Percentiles rank a stretch among this genome's conserved stretches.
phyloP scores from a whole-genome alignment of 2,888 invertebrate species.

The Bellardia pandia region DNA sequence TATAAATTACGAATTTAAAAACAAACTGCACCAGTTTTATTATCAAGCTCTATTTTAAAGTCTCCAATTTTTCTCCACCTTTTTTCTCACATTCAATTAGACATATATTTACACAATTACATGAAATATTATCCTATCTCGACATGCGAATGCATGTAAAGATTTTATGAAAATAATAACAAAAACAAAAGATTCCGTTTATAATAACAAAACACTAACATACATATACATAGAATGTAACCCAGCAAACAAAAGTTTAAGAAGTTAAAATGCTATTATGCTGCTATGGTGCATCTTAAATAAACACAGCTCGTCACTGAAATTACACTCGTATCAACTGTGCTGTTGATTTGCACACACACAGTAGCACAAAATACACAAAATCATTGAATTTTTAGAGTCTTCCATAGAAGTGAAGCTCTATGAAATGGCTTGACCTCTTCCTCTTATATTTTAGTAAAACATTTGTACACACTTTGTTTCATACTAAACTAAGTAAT shows the following conservation, averaged over 20 bases:
- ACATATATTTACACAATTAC: constrained; percentile 19
- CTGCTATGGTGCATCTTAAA: too few species aligned
- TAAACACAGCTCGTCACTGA: too few species aligned
- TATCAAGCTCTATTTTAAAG: background rate
- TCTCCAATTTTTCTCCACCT: background rate
- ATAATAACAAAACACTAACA: background rate
- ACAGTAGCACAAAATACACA: too few species aligned
- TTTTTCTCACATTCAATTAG: constrained; percentile 9
- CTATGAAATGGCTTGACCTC: too few species aligned
- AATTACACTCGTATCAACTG: too few species aligned
- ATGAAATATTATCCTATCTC: constrained; percentile 23
- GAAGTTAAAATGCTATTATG: too few species aligned
- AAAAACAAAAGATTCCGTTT: constrained; percentile 38
- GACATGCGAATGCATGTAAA: background rate
- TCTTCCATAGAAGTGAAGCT: too few species aligned
- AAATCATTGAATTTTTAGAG: too few species aligned
- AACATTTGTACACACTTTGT: too few species aligned
- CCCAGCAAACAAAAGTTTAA: background rate
- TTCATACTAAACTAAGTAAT: too few species aligned
- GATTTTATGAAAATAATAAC: constrained; percentile 9
- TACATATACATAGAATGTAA: background rate
- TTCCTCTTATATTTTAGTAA: too few species aligned
- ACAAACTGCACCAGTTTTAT: background rate
- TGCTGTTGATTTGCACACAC: too few species aligned
- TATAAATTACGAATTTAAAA: background rate